These are phyloP conservation scores for Sebastes ruberrimus DNA, from an alignment of 2,797 vertebrate species.

Conservation along the genomic window DNA sequence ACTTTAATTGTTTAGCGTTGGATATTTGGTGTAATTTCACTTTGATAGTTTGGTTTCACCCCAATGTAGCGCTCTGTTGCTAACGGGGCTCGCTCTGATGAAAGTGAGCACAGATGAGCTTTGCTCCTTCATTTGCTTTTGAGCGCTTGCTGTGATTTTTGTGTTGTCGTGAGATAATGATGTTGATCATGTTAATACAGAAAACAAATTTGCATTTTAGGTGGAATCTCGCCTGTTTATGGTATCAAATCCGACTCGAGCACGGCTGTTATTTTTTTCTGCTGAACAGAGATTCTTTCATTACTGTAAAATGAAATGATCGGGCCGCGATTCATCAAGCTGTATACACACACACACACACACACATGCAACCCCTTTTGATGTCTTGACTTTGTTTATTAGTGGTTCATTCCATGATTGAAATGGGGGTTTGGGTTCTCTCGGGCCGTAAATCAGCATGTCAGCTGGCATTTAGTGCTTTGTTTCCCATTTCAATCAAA, in stretches of 20 bases:
- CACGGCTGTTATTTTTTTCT: background rate
- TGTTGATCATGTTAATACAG: constrained; percentile 1
- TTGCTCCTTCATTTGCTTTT: constrained; percentile 58
- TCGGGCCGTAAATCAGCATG: constrained; percentile 79
- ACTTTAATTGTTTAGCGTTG: constrained; percentile 59
- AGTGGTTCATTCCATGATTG: constrained; percentile 85
- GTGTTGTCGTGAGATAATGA: constrained; percentile 56
- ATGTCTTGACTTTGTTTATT: constrained; percentile 82
- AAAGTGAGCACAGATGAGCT: constrained; percentile 38
- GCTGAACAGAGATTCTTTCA: constrained; percentile 58
- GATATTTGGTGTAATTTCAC: constrained; percentile 66
- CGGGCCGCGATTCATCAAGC: constrained; percentile 70
- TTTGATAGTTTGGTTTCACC: constrained; percentile 6
- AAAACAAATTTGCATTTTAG: constrained; percentile 35
- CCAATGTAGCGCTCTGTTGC: constrained; percentile 29
- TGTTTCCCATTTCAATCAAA: constrained; percentile 88
- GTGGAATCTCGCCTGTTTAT: background rate
- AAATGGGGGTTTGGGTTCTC: constrained; percentile 80
- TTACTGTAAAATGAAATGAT: constrained; percentile 72
- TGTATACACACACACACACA: constrained; percentile 9
- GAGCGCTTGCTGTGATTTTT: constrained; percentile 48
- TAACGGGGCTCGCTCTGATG: constrained; percentile 52
- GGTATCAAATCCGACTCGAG: constrained; percentile 18
- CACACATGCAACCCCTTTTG: constrained; percentile 59
- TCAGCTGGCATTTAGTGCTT: constrained; percentile 85